phyloP scores from a whole-genome alignment of 2,888 invertebrate species.

The Spisula subtruncata region DNA sequence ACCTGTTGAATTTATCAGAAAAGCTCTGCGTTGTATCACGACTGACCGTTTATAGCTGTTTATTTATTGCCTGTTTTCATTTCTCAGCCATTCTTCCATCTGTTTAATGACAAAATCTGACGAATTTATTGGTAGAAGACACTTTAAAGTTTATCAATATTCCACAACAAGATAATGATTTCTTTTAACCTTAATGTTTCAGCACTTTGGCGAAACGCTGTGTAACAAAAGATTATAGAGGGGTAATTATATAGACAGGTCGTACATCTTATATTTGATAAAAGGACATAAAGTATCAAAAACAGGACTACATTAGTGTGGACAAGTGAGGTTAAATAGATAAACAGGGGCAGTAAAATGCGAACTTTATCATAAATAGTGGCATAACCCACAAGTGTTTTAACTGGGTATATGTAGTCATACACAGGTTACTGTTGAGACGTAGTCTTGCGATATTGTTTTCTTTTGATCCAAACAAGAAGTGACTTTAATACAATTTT shows the following conservation, averaged over 20 bases:
- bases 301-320: background rate
- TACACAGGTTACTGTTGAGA: too few species aligned
- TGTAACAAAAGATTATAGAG: background rate
- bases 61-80: conserved; percentile 37
- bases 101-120: conserved; percentile 36
- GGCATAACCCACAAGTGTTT: too few species aligned
- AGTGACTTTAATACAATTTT: too few species aligned
- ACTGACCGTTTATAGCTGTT: conserved; percentile 12
- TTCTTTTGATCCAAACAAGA: too few species aligned
- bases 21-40: conserved; percentile 27
- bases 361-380: background rate
- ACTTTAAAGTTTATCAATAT: conserved; percentile 23
- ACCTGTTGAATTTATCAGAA: conserved; percentile 15
- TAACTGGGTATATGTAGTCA: too few species aligned
- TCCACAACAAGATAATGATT: background rate
- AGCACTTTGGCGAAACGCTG: background rate
- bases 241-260: background rate
- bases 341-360: background rate
- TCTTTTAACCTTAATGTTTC: background rate
- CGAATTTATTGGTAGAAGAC: conserved; percentile 35
- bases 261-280: conserved; percentile 18
- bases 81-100: background rate
- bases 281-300: background rate
- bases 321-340: background rate
- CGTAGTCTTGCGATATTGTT: too few species aligned